Percentiles rank a stretch among this genome's conserved stretches.
Conservation (phyloP, 2,113 vertebrate species). For the Chaetorhynchus papuensis region DNA sequence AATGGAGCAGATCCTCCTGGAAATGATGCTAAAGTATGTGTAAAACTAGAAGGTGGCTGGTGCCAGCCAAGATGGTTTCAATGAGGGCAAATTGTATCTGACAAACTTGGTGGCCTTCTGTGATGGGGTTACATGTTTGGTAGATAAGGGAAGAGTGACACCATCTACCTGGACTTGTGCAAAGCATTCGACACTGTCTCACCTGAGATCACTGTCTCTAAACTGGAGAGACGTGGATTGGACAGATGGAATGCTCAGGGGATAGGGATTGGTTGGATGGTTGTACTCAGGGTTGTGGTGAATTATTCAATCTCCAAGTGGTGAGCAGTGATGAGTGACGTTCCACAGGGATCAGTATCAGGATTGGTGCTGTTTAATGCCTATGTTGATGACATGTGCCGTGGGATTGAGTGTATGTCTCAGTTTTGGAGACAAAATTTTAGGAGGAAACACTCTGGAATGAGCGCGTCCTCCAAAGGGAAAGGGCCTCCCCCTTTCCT, state of each 20-base stretch:
- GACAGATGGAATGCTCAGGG: background rate
- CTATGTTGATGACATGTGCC: background rate
- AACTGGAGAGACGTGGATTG: background rate
- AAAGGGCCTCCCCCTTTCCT: too few species aligned
- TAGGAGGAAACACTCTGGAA: too few species aligned
- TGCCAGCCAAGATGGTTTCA: background rate
- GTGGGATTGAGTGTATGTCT: background rate
- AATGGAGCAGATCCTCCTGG: background rate
- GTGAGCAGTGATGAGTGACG: background rate
- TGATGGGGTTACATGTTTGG: background rate
- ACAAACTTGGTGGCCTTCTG: background rate
- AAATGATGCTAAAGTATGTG: background rate
- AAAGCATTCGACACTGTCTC: background rate
- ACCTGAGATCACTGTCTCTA: background rate
- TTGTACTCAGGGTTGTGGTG: background rate
- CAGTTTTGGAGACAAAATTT: too few species aligned
- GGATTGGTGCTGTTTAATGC: background rate
- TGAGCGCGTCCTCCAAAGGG: too few species aligned
- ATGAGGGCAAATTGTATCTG: rapidly evolving
- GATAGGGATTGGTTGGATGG: background rate
- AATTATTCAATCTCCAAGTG: background rate
- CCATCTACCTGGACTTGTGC: background rate
- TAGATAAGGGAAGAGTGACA: background rate
- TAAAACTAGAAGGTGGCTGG: background rate
- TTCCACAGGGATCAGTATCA: background rate